Evolutionary conservation across 2,888 invertebrate species (phyloP).

Genomic region (Agrochola circellaris): DNA sequence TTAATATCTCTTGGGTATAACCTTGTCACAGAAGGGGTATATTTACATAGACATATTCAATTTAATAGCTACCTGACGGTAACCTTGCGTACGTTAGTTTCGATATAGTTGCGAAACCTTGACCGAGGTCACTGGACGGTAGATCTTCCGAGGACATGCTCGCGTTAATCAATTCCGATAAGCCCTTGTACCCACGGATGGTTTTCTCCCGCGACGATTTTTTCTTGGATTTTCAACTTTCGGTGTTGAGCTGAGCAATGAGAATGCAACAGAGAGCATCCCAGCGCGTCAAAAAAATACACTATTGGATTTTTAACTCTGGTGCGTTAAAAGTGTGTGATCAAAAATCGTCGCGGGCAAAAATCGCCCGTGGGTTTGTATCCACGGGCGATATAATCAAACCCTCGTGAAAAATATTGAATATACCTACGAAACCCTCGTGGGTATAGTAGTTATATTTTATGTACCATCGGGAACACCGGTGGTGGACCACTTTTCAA

Average conservation of each 20-base stretch:
- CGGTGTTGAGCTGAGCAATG: too few species aligned
- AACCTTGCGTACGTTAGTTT: background rate
- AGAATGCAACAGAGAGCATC: too few species aligned
- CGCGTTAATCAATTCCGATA: background rate
- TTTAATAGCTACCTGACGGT: slow-evolving; percentile 1
- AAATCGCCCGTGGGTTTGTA: too few species aligned
- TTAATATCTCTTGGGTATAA: background rate
- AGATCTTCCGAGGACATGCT: background rate
- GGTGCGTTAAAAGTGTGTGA: too few species aligned
- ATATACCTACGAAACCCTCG: too few species aligned
- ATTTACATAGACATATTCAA: too few species aligned
- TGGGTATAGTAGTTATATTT: background rate
- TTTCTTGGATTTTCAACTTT: too few species aligned
- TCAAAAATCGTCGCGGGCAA: too few species aligned
- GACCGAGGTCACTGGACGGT: background rate
- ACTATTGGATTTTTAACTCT: background rate
- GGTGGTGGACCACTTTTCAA: background rate
- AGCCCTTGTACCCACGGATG: background rate
- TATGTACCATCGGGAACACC: background rate
- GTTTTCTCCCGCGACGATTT: too few species aligned
- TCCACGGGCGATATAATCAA: too few species aligned
- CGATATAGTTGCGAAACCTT: slow-evolving; percentile 4
- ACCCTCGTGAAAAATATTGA: too few species aligned
- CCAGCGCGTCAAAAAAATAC: background rate
- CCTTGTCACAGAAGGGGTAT: too few species aligned